A percentile compares a stretch with the other conserved stretches of the same genome.
Evolutionary conservation across 2,113 vertebrate genomes (phyloP).

Genomic region (Ondatra zibethicus): DNA sequence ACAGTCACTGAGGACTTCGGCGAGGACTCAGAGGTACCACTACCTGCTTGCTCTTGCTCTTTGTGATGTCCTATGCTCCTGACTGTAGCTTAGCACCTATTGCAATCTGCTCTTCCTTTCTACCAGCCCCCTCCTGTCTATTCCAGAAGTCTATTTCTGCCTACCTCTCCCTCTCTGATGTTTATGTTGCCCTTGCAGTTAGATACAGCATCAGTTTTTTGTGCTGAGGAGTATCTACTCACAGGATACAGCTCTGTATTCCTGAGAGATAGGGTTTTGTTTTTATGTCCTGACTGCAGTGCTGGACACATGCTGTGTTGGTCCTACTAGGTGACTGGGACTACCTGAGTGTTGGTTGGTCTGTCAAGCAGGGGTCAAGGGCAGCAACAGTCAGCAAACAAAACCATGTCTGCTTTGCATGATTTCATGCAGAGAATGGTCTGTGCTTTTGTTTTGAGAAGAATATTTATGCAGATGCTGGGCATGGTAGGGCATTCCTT

Average conservation of each 20-base stretch:
- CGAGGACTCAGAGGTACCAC: constrained; percentile 95
- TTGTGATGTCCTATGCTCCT: neutral
- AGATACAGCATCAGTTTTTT: neutral
- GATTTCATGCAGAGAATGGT: neutral
- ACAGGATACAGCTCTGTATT: too few species aligned
- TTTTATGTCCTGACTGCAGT: neutral
- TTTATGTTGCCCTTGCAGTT: neutral
- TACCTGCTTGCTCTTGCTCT: neutral
- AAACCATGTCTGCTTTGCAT: neutral
- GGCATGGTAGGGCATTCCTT: neutral
- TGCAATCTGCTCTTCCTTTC: neutral
- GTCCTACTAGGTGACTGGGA: neutral
- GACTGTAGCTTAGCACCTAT: neutral
- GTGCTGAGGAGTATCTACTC: too few species aligned
- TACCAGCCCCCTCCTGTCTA: too few species aligned
- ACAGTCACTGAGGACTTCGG: constrained; percentile 92
- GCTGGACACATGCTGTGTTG: neutral
- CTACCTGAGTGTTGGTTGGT: neutral
- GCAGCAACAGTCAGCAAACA: neutral
- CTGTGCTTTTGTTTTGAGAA: neutral
- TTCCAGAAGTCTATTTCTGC: accelerated
- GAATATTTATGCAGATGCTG: neutral
- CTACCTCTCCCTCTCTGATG: too few species aligned
- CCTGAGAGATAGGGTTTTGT: neutral
- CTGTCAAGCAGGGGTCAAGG: neutral